Evolutionary conservation across 1,140 invertebrate species (phyloP).

Genomic region (Notospermus geniculatus): DNA sequence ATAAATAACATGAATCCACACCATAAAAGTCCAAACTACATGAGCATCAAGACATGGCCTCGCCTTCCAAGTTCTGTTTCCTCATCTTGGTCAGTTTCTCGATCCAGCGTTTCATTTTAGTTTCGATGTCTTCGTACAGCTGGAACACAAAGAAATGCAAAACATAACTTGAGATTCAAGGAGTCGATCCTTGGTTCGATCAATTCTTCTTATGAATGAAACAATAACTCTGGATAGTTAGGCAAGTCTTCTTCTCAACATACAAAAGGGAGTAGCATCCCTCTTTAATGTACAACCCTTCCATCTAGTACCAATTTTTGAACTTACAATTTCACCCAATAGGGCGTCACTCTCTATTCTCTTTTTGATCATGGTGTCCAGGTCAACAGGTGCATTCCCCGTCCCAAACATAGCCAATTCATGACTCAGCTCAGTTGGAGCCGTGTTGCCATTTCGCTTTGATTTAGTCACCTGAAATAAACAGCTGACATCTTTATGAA

Average conservation of each 20-base stretch:
- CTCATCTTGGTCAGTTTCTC: constrained; percentile 31
- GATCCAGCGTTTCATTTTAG: constrained; percentile 36
- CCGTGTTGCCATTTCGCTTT: too few species aligned
- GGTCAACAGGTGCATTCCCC: background rate
- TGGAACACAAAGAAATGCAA: constrained; percentile 23
- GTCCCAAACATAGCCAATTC: constrained; percentile 8
- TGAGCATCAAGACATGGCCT: constrained; percentile 18
- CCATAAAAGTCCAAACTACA: constrained; percentile 11
- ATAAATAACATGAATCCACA: too few species aligned
- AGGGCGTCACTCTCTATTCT: constrained; percentile 8
- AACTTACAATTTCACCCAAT: background rate
- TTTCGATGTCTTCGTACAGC: constrained; percentile 31
- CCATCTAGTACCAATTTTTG: background rate
- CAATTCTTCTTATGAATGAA: too few species aligned
- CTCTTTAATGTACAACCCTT: too few species aligned
- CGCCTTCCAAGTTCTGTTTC: constrained; percentile 35
- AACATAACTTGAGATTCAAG: background rate
- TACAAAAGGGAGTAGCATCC: too few species aligned
- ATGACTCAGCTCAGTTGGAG: background rate
- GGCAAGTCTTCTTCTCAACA: too few species aligned
- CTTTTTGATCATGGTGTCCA: background rate
- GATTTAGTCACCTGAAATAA: too few species aligned
- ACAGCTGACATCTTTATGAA: too few species aligned
- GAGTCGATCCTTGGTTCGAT: too few species aligned
- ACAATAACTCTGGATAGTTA: too few species aligned